Evolutionary conservation across 2,797 vertebrate genomes (phyloP).

Genomic region (Phrynocephalus forsythii): DNA sequence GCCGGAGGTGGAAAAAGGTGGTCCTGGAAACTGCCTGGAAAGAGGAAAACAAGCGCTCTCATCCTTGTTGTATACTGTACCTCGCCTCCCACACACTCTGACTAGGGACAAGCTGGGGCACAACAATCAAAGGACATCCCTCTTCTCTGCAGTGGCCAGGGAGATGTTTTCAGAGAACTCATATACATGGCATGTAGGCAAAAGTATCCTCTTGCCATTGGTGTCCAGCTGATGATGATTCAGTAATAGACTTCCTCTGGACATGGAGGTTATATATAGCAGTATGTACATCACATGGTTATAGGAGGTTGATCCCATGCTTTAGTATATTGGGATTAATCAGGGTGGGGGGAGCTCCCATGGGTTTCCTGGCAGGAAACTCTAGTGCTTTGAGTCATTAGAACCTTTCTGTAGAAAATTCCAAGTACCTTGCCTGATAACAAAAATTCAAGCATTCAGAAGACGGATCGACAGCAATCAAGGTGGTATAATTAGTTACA

Average conservation of each 20-base stretch:
- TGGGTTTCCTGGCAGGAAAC: too few relatives aligned
- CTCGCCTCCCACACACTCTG: not conserved
- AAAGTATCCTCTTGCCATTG: not conserved
- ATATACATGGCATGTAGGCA: not conserved
- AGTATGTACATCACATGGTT: too few relatives aligned
- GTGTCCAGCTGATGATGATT: not conserved
- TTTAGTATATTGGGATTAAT: not conserved
- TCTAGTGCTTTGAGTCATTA: too few relatives aligned
- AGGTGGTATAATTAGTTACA: too few relatives aligned
- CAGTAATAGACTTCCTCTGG: not conserved
- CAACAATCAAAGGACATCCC: not conserved
- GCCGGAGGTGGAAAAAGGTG: too few relatives aligned
- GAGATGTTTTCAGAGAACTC: not conserved
- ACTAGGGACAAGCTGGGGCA: not conserved
- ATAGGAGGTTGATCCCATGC: too few relatives aligned
- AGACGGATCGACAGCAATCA: too few relatives aligned
- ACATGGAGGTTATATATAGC: not conserved
- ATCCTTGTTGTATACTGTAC: not conserved
- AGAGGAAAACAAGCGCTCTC: not conserved
- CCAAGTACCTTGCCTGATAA: too few relatives aligned
- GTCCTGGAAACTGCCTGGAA: too few relatives aligned
- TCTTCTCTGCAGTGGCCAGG: not conserved
- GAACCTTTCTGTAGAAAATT: too few relatives aligned
- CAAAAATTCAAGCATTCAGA: too few relatives aligned
- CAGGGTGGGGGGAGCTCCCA: too few relatives aligned